These are phyloP conservation scores for Holacanthella duospinosa DNA, from an alignment of 2,888 invertebrate species.

Conservation along the genomic window DNA sequence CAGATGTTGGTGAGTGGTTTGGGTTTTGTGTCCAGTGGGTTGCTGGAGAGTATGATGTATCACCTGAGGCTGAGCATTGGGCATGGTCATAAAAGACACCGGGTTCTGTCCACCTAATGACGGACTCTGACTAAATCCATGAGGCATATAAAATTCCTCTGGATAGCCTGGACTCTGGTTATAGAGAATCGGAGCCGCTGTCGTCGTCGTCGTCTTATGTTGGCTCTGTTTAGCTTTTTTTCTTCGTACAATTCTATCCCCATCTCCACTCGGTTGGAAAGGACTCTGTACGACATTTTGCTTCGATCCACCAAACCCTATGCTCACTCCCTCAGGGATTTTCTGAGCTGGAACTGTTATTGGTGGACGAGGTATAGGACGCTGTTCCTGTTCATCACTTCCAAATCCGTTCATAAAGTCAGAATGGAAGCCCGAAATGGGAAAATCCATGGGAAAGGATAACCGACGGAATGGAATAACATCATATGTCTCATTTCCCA, in stretches of 20 bases:
- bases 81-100: constrained; percentile 36
- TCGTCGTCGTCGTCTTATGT: not conserved
- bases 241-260: not conserved
- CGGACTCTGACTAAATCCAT: constrained; percentile 24
- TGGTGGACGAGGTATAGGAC: not conserved
- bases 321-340: not conserved
- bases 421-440: too few relatives aligned
- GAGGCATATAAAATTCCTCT: constrained; percentile 32
- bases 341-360: not conserved
- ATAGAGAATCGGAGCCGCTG: not conserved
- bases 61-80: constrained; percentile 29
- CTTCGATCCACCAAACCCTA: not conserved
- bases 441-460: too few relatives aligned
- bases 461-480: not conserved
- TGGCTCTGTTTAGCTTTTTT: not conserved
- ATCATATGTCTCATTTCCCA: constrained; percentile 4
- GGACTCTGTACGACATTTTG: not conserved
- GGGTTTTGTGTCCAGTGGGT: too few relatives aligned
- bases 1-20: constrained; percentile 12
- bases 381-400: not conserved
- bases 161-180: not conserved
- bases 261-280: not conserved
- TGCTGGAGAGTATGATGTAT: constrained; percentile 24
- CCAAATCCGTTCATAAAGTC: constrained; percentile 2
- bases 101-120: constrained; percentile 26